Evolutionary conservation across 1,140 invertebrate species (phyloP), one percentile per base, ranked within the genome.

Genomic region (Hycleus cichorii): DNA sequence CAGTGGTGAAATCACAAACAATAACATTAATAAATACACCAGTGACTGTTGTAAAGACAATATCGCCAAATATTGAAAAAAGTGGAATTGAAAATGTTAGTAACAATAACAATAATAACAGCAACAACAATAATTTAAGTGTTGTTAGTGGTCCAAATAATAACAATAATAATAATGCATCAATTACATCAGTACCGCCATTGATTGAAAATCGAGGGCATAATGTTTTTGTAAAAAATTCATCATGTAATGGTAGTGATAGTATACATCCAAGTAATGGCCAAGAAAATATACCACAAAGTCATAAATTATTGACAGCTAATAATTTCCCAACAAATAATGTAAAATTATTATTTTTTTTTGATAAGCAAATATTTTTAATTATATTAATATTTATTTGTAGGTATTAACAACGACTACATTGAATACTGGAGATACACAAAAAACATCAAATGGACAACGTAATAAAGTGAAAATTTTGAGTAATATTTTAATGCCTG

Each of bases 211-310:
- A 63, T 44, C 51, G 67, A 53, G 65, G 62, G 32, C 72, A 73
- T 50, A 74, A 74, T 66, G 72, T 74, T 47, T 72, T 74, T 59
- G 69, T 74, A 40, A 74, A 74, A 49, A 72, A 72, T 58, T 60
- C 66, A 26, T 6, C 52, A 24, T 60, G 59, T 47, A 32, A 32
- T 32, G 32, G 32, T 32, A 32, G 4, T 32, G 32, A 32, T 32
- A 42, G 11, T 11, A 6, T 11, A 42, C 40, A 42, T 7, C 3
- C 9, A 10, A 42, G 10, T 42, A 42, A 10, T 42, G 11, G 9
- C 40, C 18, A 51, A 39, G 64, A 67, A 24, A 62, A 60, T 39
- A 60, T 68, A 24, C 60, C 69, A 24, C 70, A 71, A 58, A 62
- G 69, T 45, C 72, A 74, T 49, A 74, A 74, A 49, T 56, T 72